These are phyloP conservation scores for Arizona elegans DNA, from an alignment of 2,113 vertebrate species.

Conservation along the genomic window DNA sequence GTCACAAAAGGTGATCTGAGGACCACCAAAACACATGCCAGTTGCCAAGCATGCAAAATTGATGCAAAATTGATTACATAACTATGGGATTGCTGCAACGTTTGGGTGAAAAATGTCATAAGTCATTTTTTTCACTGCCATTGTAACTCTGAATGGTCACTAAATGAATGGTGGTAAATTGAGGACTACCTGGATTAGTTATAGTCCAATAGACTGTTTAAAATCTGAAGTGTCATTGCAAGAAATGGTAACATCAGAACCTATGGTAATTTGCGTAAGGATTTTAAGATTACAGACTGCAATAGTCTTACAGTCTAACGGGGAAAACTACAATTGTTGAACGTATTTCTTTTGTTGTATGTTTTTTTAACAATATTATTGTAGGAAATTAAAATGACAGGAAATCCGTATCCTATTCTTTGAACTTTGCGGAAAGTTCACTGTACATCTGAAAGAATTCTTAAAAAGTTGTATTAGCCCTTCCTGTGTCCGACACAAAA, in stretches of 20 bases:
- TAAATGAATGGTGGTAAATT: not conserved
- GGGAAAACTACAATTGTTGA: constrained; percentile 5
- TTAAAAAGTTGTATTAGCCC: constrained; percentile 57
- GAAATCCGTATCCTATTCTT: constrained; percentile 36
- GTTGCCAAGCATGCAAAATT: not conserved
- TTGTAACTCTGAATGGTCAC: not conserved
- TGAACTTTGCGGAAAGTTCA: constrained; percentile 1
- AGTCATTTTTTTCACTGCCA: not conserved
- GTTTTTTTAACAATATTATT: constrained; percentile 24
- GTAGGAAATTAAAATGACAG: constrained; percentile 33
- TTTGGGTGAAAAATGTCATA: not conserved
- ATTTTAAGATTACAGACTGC: not conserved
- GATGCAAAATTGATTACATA: no score
- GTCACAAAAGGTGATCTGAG: not conserved
- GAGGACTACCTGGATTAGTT: not conserved
- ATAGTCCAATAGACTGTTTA: not conserved
- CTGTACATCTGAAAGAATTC: constrained; percentile 40
- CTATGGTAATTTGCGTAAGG: not conserved
- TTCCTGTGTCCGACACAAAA: constrained; percentile 22
- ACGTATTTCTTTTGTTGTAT: constrained; percentile 13
- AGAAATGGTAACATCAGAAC: not conserved
- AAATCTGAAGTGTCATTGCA: not conserved
- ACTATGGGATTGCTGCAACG: not conserved
- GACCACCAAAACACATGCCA: not conserved
- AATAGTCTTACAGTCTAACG: not conserved